Conservation (phyloP, 2,797 vertebrate species). For the Lacerta viridis region DNA sequence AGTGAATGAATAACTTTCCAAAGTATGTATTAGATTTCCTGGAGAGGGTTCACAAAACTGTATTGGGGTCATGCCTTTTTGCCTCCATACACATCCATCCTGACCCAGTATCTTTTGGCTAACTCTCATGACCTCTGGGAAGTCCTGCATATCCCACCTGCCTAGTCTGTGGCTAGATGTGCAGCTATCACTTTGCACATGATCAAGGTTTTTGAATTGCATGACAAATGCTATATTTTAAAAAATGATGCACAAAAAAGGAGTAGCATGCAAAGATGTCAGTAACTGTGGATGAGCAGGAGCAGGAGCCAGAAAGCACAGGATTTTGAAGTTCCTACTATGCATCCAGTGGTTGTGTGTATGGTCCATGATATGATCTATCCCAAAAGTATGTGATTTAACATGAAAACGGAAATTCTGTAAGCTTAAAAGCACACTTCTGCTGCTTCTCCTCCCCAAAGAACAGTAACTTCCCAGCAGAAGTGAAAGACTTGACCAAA, state of each 20-base stretch:
- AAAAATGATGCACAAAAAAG: not conserved
- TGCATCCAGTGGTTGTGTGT: not conserved
- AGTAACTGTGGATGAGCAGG: not conserved
- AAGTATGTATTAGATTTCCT: not conserved
- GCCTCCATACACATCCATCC: not conserved
- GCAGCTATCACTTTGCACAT: not conserved
- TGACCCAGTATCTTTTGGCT: not conserved
- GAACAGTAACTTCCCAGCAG: conserved; percentile 89
- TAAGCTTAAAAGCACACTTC: conserved; percentile 62
- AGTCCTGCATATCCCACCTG: not conserved
- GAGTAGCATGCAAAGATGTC: not conserved
- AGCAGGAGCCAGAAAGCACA: not conserved
- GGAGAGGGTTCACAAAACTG: not conserved
- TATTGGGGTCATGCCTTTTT: not conserved
- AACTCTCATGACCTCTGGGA: not conserved
- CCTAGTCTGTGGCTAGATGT: not conserved
- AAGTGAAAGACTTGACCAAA: conserved; percentile 92
- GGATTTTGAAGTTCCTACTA: not conserved
- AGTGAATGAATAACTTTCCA: too few species aligned
- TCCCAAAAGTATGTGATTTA: not conserved
- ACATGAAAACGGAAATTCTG: conserved; percentile 7
- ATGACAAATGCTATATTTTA: not conserved
- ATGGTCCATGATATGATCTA: not conserved
- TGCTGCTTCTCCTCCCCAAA: conserved; percentile 79
- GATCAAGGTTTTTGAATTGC: not conserved